A percentile compares a stretch with the other conserved stretches of the same genome.
Conservation (phyloP, 2,113 vertebrate species). For the Sinocyclocheilus maitianheensis region DNA sequence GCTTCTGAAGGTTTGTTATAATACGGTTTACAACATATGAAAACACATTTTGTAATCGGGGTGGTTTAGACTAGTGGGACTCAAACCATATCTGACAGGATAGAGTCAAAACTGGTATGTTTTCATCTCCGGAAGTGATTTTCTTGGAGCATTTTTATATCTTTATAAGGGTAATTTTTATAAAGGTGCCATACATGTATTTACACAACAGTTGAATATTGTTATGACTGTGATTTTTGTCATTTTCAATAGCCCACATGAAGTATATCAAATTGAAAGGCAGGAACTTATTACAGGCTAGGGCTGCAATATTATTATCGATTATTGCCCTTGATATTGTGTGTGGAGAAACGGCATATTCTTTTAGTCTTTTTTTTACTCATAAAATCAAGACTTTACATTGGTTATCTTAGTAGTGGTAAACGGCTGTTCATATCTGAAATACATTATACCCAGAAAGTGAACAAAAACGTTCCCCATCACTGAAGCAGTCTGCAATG, state of each 20-base stretch:
- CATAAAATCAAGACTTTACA: not conserved
- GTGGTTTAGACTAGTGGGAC: not conserved
- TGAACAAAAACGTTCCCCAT: not conserved
- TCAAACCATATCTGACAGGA: not conserved
- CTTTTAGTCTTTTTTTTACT: not conserved
- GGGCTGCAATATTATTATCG: not conserved
- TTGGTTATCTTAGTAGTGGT: not conserved
- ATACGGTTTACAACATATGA: not conserved
- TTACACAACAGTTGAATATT: too few species aligned
- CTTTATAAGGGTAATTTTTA: too few species aligned
- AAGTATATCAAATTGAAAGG: not conserved
- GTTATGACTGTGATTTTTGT: too few species aligned
- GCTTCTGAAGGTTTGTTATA: conserved; percentile 85
- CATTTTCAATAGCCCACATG: too few species aligned
- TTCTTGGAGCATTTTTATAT: too few species aligned
- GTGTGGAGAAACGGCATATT: not conserved
- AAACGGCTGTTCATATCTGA: not conserved
- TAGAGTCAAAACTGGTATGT: too few species aligned
- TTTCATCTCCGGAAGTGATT: too few species aligned
- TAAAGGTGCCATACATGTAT: too few species aligned
- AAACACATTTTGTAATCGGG: not conserved
- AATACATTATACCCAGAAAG: not conserved
- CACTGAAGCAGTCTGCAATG: not conserved
- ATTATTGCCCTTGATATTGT: too few species aligned
- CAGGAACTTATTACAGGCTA: not conserved